Base-by-base conservation (phyloP, 2,888 invertebrate species). In the Drepana falcataria region DNA sequence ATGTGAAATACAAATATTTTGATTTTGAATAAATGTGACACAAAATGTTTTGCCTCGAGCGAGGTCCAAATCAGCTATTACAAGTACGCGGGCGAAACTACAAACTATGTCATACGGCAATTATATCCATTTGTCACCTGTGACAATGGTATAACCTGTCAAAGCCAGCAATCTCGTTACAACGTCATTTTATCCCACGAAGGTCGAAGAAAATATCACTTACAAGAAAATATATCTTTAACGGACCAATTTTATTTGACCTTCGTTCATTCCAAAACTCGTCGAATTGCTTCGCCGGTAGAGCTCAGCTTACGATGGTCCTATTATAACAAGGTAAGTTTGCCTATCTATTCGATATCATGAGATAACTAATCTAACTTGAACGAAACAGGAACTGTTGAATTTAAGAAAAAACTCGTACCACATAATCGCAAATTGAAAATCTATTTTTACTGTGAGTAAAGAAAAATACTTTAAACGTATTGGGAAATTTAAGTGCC, bases 131-230 rank as follows among this genome's bases (percentile, higher is more conserved):
- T 68, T 74, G 71, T 75, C 73, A 77, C 69, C 66, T 60, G 69
- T 74, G 72, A 76, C 77, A 83, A 79, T 80, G 81, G 75, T 84
- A 77, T 83, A 67, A 64, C 68, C 77, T 86, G 85, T 85, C 87
- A 85, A 81, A 85, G 81, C 74, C 81, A 80, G 71, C 44, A 65
- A 60, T 68, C 73, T 81, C 72, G 76, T 84, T 83, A 86, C 73
- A 71, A 58, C 61, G 74, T 76, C 74, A 77, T 67, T 71, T 81
- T 77, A 79, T 73, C 72, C 71, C 64, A 49, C 68, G 64, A 69
- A 77, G 73, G 72, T 65, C 65, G 59, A 57, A 65, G 73, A 78
- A 81, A 84, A 85, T 85, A 85, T 85, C 79, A 75, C 71, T 81
- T 82, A 78, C 82, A 77, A 77, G 79, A 79, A 81, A 77, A 79